Base-by-base conservation (phyloP, 1,140 invertebrate species). In the Idris sp. region DNA sequence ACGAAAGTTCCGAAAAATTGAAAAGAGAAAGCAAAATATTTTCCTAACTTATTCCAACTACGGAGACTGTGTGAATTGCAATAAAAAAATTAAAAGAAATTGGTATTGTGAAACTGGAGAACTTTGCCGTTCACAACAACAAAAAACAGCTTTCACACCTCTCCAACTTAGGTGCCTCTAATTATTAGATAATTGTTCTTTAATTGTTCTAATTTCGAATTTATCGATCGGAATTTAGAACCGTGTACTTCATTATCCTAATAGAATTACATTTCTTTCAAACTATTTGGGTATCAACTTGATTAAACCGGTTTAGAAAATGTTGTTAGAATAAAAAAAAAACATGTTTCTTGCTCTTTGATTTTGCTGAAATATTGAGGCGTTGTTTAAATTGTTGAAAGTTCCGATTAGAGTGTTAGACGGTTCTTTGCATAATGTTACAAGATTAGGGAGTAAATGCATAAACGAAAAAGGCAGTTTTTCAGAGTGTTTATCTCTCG, bases 1-100 rank as follows among this genome's bases (percentile, higher is more conserved):
- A 40, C 64, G 30, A 59, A 75, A 75, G 51, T 75, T 69, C 53
- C 31, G 19, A 69, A 64, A 75, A 75, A 75, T 71, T 69, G 16
- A 48, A 62, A 64, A 33, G 49, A 67, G 51, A 48, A 46, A 61
- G 64, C 59, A 51, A 68, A 69, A 75, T 69, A 65, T 75, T 59
- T 64, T 43, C 51, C 31, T 16, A 62, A 75, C 59, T 75, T 65
- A 69, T 61, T 75, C 11, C 19, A 62, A 49, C 38, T 67, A 48
- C 54, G 43, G 36, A 64, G 51, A 53, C 49, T 64, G 28, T 31
- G 59, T 13, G 22, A 65, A 59, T 53, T 58, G 64, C 15, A 65
- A 64, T 65, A 74, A 59, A n/a, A n/a, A 18, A 74, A 67, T 56
- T 46, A 62, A 62, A 72, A 72, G 49, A 26, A 62, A 61, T 33